A percentile compares a stretch with the other conserved stretches of the same genome.
Evolutionary conservation across 2,888 invertebrate genomes (phyloP).

Genomic region (Sabellastarte sp.): DNA sequence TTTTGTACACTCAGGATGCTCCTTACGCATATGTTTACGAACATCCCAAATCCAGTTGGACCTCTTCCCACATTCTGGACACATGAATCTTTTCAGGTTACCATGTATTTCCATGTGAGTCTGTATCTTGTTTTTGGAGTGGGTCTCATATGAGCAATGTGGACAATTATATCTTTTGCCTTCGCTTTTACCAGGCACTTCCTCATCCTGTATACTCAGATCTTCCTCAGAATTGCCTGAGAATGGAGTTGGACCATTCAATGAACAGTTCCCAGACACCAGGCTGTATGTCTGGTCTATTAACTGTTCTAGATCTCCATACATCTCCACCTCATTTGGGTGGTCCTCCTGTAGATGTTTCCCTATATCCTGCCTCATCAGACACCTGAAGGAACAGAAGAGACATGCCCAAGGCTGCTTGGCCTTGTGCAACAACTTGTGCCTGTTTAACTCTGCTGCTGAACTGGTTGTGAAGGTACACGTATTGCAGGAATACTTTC

Average conservation of each 20-base stretch:
- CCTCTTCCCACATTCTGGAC: conserved; percentile 51
- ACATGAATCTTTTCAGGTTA: conserved; percentile 53
- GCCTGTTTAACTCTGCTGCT: conserved; percentile 61
- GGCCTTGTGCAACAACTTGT: conserved; percentile 59
- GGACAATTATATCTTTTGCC: conserved; percentile 14
- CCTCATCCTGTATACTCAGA: background rate
- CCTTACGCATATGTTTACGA: conserved; percentile 50
- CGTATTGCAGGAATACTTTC: conserved; percentile 70
- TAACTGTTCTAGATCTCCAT: background rate
- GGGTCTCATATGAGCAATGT: conserved; percentile 17
- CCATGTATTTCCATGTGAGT: conserved; percentile 52
- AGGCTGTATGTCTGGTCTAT: background rate
- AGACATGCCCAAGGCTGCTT: conserved; percentile 60
- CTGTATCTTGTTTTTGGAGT: conserved; percentile 48
- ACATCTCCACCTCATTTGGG: conserved; percentile 34
- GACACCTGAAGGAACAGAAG: conserved; percentile 60
- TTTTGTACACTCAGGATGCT: conserved; percentile 37
- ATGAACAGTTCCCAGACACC: background rate
- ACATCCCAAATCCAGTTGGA: conserved; percentile 58
- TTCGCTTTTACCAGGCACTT: background rate
- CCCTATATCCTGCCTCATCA: conserved; percentile 63
- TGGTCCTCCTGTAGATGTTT: conserved; percentile 62
- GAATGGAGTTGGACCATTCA: background rate
- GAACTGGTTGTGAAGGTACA: conserved; percentile 63
- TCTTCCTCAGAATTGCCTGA: background rate